These are phyloP conservation scores for Coelinius sp. DNA, from an alignment of 2,888 invertebrate genomes.

Conservation along the genomic window DNA sequence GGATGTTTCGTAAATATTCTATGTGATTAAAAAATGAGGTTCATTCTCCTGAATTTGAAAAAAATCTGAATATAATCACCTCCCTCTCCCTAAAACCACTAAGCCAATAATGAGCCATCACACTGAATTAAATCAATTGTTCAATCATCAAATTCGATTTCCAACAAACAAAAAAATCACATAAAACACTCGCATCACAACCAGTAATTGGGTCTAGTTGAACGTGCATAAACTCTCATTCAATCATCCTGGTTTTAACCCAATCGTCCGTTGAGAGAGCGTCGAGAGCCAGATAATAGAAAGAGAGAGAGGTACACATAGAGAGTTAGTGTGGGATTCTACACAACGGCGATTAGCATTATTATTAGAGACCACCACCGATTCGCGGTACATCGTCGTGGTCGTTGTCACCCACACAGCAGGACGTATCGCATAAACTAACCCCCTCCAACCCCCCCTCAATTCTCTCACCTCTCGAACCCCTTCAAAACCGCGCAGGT, in stretches of 20 bases:
- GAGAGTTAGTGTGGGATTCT: conserved; percentile 38
- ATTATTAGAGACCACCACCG: conserved; percentile 60
- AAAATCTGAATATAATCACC: too few species aligned
- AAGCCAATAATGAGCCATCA: neutral
- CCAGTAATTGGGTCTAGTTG: conserved; percentile 22
- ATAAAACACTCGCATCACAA: neutral
- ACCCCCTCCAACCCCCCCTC: neutral
- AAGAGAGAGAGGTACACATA: conserved; percentile 3
- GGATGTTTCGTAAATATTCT: too few species aligned
- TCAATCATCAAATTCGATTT: conserved; percentile 16
- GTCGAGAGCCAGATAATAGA: conserved; percentile 27
- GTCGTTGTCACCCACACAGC: conserved; percentile 23
- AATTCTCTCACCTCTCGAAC: neutral
- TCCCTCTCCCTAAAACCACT: too few species aligned
- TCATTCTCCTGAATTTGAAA: too few species aligned
- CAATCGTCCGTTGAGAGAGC: conserved; percentile 18
- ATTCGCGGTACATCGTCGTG: conserved; percentile 34
- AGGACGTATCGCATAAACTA: conserved; percentile 26
- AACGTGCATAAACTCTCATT: conserved; percentile 25
- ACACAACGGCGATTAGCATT: conserved; percentile 66
- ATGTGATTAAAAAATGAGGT: too few species aligned
- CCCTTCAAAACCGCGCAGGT: conserved; percentile 21
- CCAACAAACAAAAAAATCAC: conserved; percentile 1
- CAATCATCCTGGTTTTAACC: conserved; percentile 20
- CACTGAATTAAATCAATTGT: neutral